Conservation (phyloP, 37 sponge, comb jelly and placozoan species). For the Mnemiopsis leidyi region DNA sequence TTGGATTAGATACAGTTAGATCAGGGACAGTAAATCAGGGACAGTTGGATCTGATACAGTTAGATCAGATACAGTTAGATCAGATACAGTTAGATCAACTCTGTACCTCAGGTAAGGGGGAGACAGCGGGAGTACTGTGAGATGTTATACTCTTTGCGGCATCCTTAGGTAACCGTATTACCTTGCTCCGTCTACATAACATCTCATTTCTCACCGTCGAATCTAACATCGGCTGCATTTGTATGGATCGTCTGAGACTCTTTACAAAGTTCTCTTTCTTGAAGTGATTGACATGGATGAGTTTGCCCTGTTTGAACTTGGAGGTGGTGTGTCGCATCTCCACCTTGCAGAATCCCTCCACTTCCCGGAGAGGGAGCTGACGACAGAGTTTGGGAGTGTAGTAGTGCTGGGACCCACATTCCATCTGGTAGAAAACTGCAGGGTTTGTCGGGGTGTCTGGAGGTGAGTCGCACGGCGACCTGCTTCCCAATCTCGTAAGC, state of each 20-base stretch:
- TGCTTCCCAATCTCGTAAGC: not conserved
- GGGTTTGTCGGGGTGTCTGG: not conserved
- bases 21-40: too few species aligned
- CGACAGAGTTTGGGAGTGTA: not conserved
- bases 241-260: not conserved
- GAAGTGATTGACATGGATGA: not conserved
- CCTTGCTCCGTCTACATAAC: not conserved
- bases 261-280: not conserved
- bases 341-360: conserved; percentile 39
- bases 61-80: too few species aligned
- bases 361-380: conserved; percentile 27
- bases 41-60: too few species aligned
- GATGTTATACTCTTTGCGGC: not conserved
- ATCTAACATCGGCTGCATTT: not conserved
- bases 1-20: too few species aligned
- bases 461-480: not conserved
- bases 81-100: too few species aligned
- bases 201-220: not conserved
- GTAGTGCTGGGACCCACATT: conserved; percentile 18
- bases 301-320: not conserved
- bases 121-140: not conserved
- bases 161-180: conserved; percentile 21
- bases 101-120: not conserved
- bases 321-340: conserved; percentile 21
- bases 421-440: conserved; percentile 35